phyloP scores from a whole-genome alignment of 2,797 vertebrate species.

The Epinephelus malabaricus region DNA sequence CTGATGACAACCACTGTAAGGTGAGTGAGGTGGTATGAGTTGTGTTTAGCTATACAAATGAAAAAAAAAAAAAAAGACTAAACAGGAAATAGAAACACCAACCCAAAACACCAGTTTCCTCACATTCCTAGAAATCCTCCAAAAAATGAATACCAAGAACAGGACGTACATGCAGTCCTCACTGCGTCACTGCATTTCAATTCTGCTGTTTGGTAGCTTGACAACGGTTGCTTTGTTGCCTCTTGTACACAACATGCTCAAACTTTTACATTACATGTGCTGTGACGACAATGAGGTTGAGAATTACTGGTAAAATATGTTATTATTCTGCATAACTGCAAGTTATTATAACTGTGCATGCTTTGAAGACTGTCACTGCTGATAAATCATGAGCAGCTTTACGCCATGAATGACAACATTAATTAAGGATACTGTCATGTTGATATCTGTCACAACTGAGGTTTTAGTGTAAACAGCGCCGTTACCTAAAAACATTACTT shows the following conservation, averaged over 20 bases:
- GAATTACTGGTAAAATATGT: slow-evolving; percentile 1
- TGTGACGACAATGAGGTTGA: slow-evolving; percentile 35
- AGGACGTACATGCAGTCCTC: slow-evolving; percentile 70
- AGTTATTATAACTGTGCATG: neutral
- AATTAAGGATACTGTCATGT: neutral
- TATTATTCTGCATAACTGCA: neutral
- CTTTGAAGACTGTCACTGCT: neutral
- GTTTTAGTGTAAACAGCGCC: slow-evolving; percentile 19
- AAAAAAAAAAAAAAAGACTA: slow-evolving; percentile 20
- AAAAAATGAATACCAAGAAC: slow-evolving; percentile 85
- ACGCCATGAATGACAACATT: neutral
- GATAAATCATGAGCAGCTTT: neutral
- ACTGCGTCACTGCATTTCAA: slow-evolving; percentile 76
- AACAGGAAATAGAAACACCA: slow-evolving; percentile 66
- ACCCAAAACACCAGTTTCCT: slow-evolving; percentile 66
- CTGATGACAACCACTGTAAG: neutral
- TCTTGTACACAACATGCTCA: slow-evolving; percentile 34
- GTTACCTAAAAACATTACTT: slow-evolving; percentile 39
- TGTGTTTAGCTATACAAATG: neutral
- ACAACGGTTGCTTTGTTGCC: slow-evolving; percentile 72
- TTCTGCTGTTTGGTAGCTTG: slow-evolving; percentile 62
- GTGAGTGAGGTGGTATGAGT: slow-evolving; percentile 14
- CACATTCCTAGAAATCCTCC: slow-evolving; percentile 85
- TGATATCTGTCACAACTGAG: slow-evolving; percentile 16
- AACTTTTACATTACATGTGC: slow-evolving; percentile 16